Evolutionary conservation across 1,140 invertebrate genomes (phyloP), one percentile per base, ranked within the genome.

Genomic region (Spodoptera frugiperda): DNA sequence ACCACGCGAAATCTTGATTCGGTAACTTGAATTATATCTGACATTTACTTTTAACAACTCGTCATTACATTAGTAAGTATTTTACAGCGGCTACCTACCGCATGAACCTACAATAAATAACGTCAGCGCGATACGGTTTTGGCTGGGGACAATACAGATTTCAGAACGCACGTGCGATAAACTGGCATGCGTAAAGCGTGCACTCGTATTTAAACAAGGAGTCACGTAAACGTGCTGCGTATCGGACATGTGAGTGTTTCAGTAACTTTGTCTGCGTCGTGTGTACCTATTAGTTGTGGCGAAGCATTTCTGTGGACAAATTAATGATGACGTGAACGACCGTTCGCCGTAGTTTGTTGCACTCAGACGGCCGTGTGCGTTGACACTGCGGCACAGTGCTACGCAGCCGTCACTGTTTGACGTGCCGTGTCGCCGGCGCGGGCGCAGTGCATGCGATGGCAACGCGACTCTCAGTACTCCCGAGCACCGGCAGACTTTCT

Each of bases 401-500:
- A 55, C 76, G 63, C 76, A 75, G 67, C 67, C 73, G 77, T 78
- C 77, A 72, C 54, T 44, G 49, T 63, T 70, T 70, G 77, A 81
- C 75, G 77, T 79, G 73, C 48, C 75, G 75, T 73, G 59, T 44
- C 72, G 19, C 77, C 30, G 17, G 59, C 49, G 17, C 39, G 17
- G 48, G 30, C 12, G 48, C 63, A 14, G 17, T 44, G 11, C 9
- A 5, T 59, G 19, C n/a, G n/a, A 33, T 11, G 61, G 61, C 15
- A 15, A 44, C 39, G 44, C 63, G 44, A 59, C 71, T 39, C 57
- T 61, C 25, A 12, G 6, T 73, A 33, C 73, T 49, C 57, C 59
- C 49, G 75, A 48, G 55, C 70, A 17, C 46, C 75, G 72, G 75
- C 71, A 76, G 54, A 92, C 92, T 93, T 93, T 93, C 92, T 92